phyloP scores from a whole-genome alignment of 1,140 invertebrate genomes.

The Zaprionus camerounensis region DNA sequence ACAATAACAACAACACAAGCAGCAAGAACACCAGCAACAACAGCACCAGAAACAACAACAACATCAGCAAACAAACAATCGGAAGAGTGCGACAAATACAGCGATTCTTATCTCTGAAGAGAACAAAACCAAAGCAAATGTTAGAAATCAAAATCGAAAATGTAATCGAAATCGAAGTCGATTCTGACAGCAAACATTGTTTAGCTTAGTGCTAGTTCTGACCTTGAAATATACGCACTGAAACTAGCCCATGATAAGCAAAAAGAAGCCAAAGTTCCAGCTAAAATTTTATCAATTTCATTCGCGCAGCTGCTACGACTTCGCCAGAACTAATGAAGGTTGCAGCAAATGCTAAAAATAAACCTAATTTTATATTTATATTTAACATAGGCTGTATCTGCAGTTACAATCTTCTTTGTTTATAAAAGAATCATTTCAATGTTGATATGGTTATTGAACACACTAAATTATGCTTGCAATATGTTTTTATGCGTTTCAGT shows the following conservation, averaged over 20 bases:
- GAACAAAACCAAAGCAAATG: not conserved
- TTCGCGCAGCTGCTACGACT: not conserved
- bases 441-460: too few relatives aligned
- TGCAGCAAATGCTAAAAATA: not conserved
- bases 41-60: not conserved
- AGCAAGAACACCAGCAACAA: not conserved
- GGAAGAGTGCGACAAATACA: not conserved
- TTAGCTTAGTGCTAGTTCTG: not conserved
- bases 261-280: not conserved
- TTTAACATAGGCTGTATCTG: not conserved
- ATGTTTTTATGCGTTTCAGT: too few relatives aligned
- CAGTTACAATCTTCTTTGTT: too few relatives aligned
- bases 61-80: not conserved
- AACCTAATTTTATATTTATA: not conserved
- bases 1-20: not conserved
- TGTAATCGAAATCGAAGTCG: not conserved
- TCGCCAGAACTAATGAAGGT: not conserved
- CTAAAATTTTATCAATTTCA: not conserved
- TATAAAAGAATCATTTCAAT: too few relatives aligned
- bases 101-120: slow-evolving; percentile 3
- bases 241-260: not conserved
- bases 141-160: slow-evolving; percentile 5
- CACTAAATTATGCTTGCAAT: too few relatives aligned
- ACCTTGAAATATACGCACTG: slow-evolving; percentile 2
- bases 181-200: not conserved